Evolutionary conservation across 2,888 invertebrate genomes (phyloP), one percentile per base, ranked within the genome.

Genomic region (Drosophila paranaensis): DNA sequence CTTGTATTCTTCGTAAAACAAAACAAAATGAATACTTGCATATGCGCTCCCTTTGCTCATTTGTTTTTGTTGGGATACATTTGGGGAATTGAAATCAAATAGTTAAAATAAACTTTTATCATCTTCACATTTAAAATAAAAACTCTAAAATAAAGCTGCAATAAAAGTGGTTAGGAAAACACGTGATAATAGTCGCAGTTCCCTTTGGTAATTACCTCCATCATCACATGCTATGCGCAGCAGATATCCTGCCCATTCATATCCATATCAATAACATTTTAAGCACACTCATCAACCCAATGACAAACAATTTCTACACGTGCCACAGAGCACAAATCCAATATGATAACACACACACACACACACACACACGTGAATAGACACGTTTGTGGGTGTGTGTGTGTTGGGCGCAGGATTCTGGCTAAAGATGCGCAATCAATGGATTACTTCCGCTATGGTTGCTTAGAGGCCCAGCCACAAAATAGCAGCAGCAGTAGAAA

Each of bases 371-470:
- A 27, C n/a, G 25, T 10, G 16, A 13, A 27, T 33, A 40, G 6
- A 14, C n/a, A 54, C n/a, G 33, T 56, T 20, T 50, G 30, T 57
- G 45, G 10, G 46, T 50, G 1, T 20, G 20, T 20, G 30, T 57
- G 45, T n/a, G 46, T 45, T 27, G 53, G 71, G 46, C 53, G 43
- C 45, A 60, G 69, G 63, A n/a, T 51, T 56, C 25, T 51, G 40
- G 71, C 25, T 60, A 71, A 68, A 71, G 77, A 79, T 60, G 65
- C 68, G 79, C 88, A 77, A 77, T 79, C 88, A 87, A 81, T 79
- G 75, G 82, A 82, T 88, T 84, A 84, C 78, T 84, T 88, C 83
- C 83, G 88, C 85, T 71, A 61, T 74, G 74, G 57, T 77, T 69
- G 71, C 66, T 67, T 62, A 71, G 69, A 68, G 66, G 71, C 71